A percentile compares a stretch with the other conserved stretches of the same genome.
These are phyloP conservation scores for Alentia gelatinosa DNA, from an alignment of 2,888 invertebrate species.

Conservation along the genomic window DNA sequence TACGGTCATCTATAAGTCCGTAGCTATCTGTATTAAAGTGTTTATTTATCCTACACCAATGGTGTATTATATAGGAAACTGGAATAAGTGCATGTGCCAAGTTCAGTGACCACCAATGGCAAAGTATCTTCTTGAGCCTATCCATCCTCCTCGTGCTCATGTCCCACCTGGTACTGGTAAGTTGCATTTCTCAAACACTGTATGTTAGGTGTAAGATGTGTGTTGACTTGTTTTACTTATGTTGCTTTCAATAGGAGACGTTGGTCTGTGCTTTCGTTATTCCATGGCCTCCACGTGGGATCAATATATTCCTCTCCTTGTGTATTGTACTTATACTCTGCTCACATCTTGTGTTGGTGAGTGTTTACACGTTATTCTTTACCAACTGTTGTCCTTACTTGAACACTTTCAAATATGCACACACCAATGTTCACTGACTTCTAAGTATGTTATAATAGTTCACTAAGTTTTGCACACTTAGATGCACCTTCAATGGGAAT, in stretches of 20 bases:
- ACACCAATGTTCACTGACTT: background rate
- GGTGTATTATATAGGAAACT: slow-evolving; percentile 19
- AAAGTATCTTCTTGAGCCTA: slow-evolving; percentile 15
- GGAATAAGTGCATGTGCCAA: slow-evolving; percentile 29
- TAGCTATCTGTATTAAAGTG: background rate
- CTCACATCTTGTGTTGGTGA: slow-evolving; percentile 80
- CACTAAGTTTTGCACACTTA: no score
- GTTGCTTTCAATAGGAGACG: slow-evolving; percentile 72
- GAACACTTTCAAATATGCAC: background rate
- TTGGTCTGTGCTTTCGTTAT: slow-evolving; percentile 77
- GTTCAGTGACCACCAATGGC: background rate
- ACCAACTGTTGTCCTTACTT: background rate
- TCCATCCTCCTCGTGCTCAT: slow-evolving; percentile 12
- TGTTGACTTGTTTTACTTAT: slow-evolving; percentile 21
- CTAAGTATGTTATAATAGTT: no score
- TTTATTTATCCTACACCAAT: background rate
- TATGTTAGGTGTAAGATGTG: background rate
- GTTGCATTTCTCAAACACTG: background rate
- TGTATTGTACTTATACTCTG: slow-evolving; percentile 78
- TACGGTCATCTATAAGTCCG: no score
- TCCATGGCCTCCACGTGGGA: slow-evolving; percentile 74
- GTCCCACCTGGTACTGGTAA: slow-evolving; percentile 1
- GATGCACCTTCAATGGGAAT: no score
- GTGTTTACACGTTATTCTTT: slow-evolving; percentile 58
- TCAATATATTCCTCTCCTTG: slow-evolving; percentile 80